Evolutionary conservation across 2,888 invertebrate species (phyloP).

Genomic region (Reticulitermes lucifugus): DNA sequence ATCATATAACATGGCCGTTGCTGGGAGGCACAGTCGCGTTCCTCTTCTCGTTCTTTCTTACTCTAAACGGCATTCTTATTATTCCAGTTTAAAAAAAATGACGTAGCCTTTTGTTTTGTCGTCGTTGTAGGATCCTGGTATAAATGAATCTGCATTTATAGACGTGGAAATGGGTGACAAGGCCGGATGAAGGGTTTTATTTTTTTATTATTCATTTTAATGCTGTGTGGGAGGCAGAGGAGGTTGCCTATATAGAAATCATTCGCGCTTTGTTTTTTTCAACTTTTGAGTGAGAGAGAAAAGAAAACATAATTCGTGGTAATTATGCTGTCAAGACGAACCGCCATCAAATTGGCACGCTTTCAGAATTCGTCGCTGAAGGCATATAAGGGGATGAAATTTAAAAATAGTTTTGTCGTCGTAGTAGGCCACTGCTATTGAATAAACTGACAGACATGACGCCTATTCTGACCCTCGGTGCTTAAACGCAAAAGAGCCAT

Average conservation of each 20-base stretch:
- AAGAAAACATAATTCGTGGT: slow-evolving; percentile 35
- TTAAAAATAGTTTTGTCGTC: slow-evolving; percentile 2
- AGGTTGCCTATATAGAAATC: slow-evolving; percentile 19
- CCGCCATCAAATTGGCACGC: slow-evolving; percentile 27
- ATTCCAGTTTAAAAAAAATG: slow-evolving; percentile 46
- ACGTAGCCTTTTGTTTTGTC: slow-evolving; percentile 42
- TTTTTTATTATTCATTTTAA: slow-evolving; percentile 40
- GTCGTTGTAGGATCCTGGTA: slow-evolving; percentile 36
- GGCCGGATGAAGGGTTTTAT: slow-evolving; percentile 50
- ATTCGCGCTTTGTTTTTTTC: slow-evolving; percentile 20
- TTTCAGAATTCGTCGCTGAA: slow-evolving; percentile 3
- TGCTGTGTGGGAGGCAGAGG: slow-evolving; percentile 27
- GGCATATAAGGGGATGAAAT: neutral
- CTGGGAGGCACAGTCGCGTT: slow-evolving; percentile 21
- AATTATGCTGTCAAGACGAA: slow-evolving; percentile 37
- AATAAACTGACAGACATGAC: slow-evolving; percentile 14
- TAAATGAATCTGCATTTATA: slow-evolving; percentile 51
- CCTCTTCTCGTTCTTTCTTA: neutral
- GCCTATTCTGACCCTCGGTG: neutral
- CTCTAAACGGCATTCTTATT: slow-evolving; percentile 40
- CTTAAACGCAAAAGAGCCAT: neutral
- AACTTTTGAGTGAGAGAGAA: slow-evolving; percentile 21
- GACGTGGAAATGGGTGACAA: slow-evolving; percentile 38
- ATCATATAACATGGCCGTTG: slow-evolving; percentile 16
- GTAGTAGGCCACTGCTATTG: neutral